Evolutionary conservation across 1,140 invertebrate species (phyloP), one percentile per base, ranked within the genome.

Genomic region (Hyles euphorbiae): DNA sequence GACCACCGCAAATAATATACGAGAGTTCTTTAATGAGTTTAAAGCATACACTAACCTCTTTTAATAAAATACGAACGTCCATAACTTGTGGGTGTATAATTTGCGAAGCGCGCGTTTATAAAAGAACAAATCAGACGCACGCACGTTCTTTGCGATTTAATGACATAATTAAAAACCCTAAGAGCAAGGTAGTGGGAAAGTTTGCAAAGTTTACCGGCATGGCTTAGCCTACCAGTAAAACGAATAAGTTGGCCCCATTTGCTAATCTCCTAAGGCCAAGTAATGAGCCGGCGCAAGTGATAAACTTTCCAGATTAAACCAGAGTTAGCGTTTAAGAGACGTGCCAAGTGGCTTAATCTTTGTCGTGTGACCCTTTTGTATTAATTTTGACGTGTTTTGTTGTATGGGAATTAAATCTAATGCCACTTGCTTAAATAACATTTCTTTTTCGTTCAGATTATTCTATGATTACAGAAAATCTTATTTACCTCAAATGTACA

Each of bases 131-230:
- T 81, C 80, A 80, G 76, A 66, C 62, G 61, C 75, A 71, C 71
- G 78, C 76, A 77, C 74, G 69, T 70, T 70, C 71, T 56, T 72
- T 60, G 57, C 70, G 59, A 70, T 60, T 81, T 84, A 83, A 84
- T 78, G 81, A 78, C 69, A 82, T 87, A 84, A 83, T 84, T 85
- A 87, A 85, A 87, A 87, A 87, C 81, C 68, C 75, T 72, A 69
- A 63, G 63, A 55, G 61, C 60, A 72, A 81, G 22, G 22, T 70
- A 63, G 60, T 60, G 68, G 59, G 56, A 60, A 76, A 74, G 65
- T 78, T 76, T 57, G 56, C 53, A 54, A 65, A 73, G 64, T 75
- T 74, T 76, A 69, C 68, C 70, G 47, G 67, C 52, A 60, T 58
- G 60, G 66, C 69, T 74, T 78, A 78, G 68, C 67, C 71, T 74